phyloP scores from a whole-genome alignment of 2,113 vertebrate genomes.

The Coryphaenoides rupestris region DNA sequence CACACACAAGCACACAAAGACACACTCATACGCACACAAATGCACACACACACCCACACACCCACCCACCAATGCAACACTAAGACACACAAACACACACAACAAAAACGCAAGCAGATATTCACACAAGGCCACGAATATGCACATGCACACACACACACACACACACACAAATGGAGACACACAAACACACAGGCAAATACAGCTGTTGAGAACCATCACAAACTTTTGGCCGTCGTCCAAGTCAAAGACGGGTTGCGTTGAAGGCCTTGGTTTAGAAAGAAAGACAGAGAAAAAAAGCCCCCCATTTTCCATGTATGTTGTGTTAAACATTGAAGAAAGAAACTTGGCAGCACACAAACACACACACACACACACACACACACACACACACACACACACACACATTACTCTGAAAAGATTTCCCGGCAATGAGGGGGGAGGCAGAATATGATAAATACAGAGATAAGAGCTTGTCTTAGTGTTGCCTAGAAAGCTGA shows the following conservation, averaged over 20 bases:
- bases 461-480: constrained; percentile 33
- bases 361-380: too few species aligned
- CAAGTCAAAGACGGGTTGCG: constrained; percentile 53
- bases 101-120: constrained; percentile 9
- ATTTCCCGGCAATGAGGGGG: constrained; percentile 35
- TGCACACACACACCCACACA: constrained; percentile 8
- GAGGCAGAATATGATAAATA: constrained; percentile 25
- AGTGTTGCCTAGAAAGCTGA: constrained; percentile 19
- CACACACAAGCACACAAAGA: constrained; percentile 16
- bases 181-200: constrained; percentile 21
- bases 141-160: constrained; percentile 33
- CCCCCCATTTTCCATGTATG: constrained; percentile 51
- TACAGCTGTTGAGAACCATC: constrained; percentile 53
- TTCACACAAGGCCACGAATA: constrained; percentile 12
- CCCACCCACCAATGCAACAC: constrained; percentile 42
- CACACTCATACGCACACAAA: constrained; percentile 36
- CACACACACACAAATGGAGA: constrained; percentile 25
- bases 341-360: constrained; percentile 49
- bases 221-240: constrained; percentile 26
- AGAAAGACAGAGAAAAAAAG: constrained; percentile 45
- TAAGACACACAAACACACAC: constrained; percentile 35
- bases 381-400: too few species aligned
- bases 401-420: constrained; percentile 16
- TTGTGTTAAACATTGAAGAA: constrained; percentile 46
- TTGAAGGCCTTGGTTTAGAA: constrained; percentile 50